Conservation (phyloP, 2,888 invertebrate species). For the Chrysolina oricalcia region DNA sequence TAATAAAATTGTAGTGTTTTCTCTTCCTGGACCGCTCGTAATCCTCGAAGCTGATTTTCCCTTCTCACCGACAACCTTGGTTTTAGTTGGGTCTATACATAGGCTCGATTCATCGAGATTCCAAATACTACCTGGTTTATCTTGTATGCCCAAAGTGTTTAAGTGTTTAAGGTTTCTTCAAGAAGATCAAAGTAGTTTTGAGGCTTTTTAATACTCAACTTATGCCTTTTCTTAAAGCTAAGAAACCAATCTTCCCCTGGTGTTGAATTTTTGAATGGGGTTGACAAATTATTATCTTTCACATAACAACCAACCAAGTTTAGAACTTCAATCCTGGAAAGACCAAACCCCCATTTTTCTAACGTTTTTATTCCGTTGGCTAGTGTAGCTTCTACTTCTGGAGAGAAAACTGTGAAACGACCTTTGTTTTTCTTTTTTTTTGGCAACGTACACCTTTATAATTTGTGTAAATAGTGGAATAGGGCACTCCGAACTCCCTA, state of each 20-base stretch:
- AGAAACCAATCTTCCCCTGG: slow-evolving; percentile 58
- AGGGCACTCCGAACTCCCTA: too few species aligned
- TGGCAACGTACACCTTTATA: too few species aligned
- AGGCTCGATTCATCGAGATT: slow-evolving; percentile 8
- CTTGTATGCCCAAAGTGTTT: too few species aligned
- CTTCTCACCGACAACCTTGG: not conserved
- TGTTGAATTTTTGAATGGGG: not conserved
- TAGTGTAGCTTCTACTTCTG: too few species aligned
- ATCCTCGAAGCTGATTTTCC: not conserved
- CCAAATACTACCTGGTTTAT: not conserved
- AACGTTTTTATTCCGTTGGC: too few species aligned
- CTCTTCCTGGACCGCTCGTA: not conserved
- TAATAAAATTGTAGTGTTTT: not conserved
- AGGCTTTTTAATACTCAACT: slow-evolving; percentile 62
- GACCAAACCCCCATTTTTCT: too few species aligned
- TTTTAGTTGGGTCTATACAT: slow-evolving; percentile 5
- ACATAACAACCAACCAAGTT: too few species aligned
- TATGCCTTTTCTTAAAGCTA: slow-evolving; percentile 53
- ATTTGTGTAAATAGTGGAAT: too few species aligned
- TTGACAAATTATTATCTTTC: not conserved
- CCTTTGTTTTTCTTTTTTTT: too few species aligned
- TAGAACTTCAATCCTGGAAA: too few species aligned
- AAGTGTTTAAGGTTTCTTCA: slow-evolving; percentile 26
- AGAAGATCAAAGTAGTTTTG: slow-evolving; percentile 57
- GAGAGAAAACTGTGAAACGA: too few species aligned